Conservation (phyloP, 2,888 invertebrate genomes). For the Leucophenga maculata region DNA sequence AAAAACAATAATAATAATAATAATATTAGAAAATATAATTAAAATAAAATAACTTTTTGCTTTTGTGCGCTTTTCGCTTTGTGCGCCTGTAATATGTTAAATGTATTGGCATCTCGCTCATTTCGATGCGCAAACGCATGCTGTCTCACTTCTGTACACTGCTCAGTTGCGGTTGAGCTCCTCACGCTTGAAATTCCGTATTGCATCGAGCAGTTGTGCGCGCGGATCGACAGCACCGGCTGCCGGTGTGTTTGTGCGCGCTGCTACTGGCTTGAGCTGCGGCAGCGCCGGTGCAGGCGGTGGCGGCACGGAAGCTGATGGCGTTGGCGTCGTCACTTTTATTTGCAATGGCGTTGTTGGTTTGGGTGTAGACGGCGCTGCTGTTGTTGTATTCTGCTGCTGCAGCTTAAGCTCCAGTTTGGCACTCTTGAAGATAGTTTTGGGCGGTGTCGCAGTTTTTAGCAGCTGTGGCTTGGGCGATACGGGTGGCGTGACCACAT, state of each 20-base stretch:
- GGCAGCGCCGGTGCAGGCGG: slow-evolving; percentile 68
- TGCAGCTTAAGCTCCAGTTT: slow-evolving; percentile 57
- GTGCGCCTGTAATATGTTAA: slow-evolving; percentile 40
- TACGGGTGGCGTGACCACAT: slow-evolving; percentile 3
- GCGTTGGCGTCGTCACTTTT: slow-evolving; percentile 25
- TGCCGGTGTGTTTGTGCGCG: slow-evolving; percentile 39
- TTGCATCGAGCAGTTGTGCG: slow-evolving; percentile 80
- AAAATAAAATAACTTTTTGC: slow-evolving; percentile 7
- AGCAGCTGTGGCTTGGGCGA: slow-evolving; percentile 20
- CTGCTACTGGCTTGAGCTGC: slow-evolving; percentile 42
- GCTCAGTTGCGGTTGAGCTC: slow-evolving; percentile 62
- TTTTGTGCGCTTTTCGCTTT: slow-evolving; percentile 46
- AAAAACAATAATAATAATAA: no score
- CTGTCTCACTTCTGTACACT: not conserved
- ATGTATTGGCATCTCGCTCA: not conserved
- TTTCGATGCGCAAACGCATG: not conserved
- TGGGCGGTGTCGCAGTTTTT: slow-evolving; percentile 24
- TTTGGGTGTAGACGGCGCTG: not conserved
- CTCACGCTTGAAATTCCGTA: slow-evolving; percentile 78
- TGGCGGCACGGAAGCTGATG: slow-evolving; percentile 45
- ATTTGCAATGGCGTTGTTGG: not conserved
- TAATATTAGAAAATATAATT: slow-evolving; percentile 24
- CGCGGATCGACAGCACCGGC: slow-evolving; percentile 74
- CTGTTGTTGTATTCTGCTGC: slow-evolving; percentile 29
- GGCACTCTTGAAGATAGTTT: slow-evolving; percentile 49